phyloP scores from a whole-genome alignment of 1,140 invertebrate species.

The Oncopeltus fasciatus region DNA sequence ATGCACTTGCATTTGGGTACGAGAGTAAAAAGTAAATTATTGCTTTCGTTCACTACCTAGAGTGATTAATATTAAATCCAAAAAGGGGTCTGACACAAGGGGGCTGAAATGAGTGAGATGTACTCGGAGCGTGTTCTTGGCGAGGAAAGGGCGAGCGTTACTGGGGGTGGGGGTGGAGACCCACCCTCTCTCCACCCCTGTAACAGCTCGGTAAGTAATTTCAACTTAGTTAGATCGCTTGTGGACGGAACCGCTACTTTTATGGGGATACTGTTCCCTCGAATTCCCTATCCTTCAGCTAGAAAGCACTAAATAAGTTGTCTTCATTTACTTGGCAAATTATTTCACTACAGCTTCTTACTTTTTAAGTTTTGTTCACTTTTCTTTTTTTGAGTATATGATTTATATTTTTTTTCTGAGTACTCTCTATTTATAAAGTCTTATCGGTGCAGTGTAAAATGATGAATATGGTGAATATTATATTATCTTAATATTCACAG shows the following conservation, averaged over 20 bases:
- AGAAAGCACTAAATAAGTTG: neutral
- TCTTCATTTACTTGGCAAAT: neutral
- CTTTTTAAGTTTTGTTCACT: no score
- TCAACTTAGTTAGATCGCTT: neutral
- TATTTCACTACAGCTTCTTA: neutral
- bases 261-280: neutral
- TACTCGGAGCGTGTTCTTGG: neutral
- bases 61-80: no score
- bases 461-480: no score
- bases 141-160: neutral
- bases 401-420: no score
- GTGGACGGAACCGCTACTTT: neutral
- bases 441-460: no score
- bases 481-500: no score
- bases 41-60: no score
- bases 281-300: neutral
- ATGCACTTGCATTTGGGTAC: no score
- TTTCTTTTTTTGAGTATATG: no score
- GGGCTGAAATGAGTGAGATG: neutral
- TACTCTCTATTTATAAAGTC: no score
- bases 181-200: no score
- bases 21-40: no score
- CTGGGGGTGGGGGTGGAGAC: neutral
- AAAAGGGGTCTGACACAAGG: neutral
- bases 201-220: neutral